Percentiles rank a stretch among this genome's conserved stretches.
These are phyloP conservation scores for Sinotaia quadrata DNA, from an alignment of 2,888 invertebrate genomes.

Conservation along the genomic window DNA sequence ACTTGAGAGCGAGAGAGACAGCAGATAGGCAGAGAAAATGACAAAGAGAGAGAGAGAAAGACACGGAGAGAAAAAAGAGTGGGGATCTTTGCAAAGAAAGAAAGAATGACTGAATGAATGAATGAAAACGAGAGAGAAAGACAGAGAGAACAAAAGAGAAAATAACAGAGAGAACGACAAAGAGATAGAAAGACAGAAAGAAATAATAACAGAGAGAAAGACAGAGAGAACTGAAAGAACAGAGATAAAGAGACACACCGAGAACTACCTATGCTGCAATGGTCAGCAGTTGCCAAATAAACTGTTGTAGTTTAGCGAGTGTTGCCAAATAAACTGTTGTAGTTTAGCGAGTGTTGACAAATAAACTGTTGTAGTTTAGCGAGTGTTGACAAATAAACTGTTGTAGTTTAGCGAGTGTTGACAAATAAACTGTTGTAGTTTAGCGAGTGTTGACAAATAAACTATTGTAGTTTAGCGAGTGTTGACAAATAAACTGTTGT, in stretches of 20 bases:
- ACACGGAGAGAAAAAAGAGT: background rate
- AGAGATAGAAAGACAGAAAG: slow-evolving; percentile 3
- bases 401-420: no score
- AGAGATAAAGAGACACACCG: background rate
- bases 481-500: no score
- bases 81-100: background rate
- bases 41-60: background rate
- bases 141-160: background rate
- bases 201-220: background rate
- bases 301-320: no score
- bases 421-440: no score
- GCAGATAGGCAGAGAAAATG: background rate
- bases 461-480: no score
- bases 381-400: no score
- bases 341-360: no score
- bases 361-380: no score
- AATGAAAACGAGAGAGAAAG: background rate
- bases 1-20: background rate
- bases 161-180: background rate
- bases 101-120: background rate
- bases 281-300: no score
- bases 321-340: no score
- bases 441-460: no score
- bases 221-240: background rate
- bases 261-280: no score